Evolutionary conservation across 1,140 invertebrate genomes (phyloP), one percentile per base, ranked within the genome.

Genomic region (Ephestia elutella): DNA sequence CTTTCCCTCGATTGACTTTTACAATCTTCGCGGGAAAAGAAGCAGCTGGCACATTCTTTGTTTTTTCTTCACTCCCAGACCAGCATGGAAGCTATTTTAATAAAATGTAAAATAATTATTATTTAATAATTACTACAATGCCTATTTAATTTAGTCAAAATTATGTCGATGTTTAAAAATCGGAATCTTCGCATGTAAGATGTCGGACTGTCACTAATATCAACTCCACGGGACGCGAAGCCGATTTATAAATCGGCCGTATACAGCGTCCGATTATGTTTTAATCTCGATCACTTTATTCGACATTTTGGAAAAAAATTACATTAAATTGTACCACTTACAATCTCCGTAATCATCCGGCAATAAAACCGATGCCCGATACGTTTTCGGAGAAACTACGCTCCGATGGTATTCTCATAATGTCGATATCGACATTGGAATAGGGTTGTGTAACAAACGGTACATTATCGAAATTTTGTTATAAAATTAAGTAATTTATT

Each of bases 241-340:
- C 54, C 66, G 61, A 57, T 55, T 44, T 54, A 50, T 61, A 67
- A 65, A n/a, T n/a, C n/a, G n/a, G n/a, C n/a, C n/a, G n/a, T 65
- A 60, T n/a, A 59, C 51, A 56, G 55, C 25, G 21, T 51, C 59
- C 60, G 64, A 70, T 71, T 71, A 73, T 70, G 69, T 66, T 70
- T 76, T 71, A 77, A 76, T 71, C 69, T 69, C 59, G 63, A 63
- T 64, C 66, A 67, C 56, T 69, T 71, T 68, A 70, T 69, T 71
- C 65, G 65, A 68, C 59, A 69, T 70, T 68, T 65, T 69, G 59
- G 49, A 59, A 65, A 66, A 66, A 71, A 75, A 70, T 68, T 65
- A 65, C 62, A 60, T 64, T 57, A 70, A 69, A 72, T 66, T 69
- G 69, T 72, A 67, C 60, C 57, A 62, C 59, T 63, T 57, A 60